Conservation (phyloP, 2,888 invertebrate genomes). For the Microctonus brassicae region DNA sequence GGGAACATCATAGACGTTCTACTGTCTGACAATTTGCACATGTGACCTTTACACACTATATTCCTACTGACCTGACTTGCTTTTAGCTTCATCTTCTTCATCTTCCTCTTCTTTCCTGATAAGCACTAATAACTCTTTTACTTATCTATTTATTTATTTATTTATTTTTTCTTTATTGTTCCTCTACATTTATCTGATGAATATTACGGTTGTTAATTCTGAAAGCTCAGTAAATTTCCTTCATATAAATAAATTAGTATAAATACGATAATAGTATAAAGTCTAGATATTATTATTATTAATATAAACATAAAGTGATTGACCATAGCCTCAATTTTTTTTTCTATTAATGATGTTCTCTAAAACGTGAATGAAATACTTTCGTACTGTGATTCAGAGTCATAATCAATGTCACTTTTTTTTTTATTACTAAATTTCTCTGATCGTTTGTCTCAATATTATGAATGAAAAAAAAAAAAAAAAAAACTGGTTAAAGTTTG, state of each 20-base stretch:
- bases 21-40: constrained; percentile 24
- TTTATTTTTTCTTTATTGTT: constrained; percentile 7
- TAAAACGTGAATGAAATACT: not conserved
- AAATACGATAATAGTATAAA: not conserved
- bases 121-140: constrained; percentile 39
- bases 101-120: no score
- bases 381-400: not conserved
- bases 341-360: not conserved
- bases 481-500: not conserved
- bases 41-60: not conserved
- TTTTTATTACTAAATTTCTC: not conserved
- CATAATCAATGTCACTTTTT: not conserved
- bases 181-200: not conserved
- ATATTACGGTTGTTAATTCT: not conserved
- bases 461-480: not conserved
- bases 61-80: constrained; percentile 28
- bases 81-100: constrained; percentile 8
- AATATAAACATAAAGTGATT: not conserved
- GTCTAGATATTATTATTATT: not conserved
- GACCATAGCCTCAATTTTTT: not conserved
- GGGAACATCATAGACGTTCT: constrained; percentile 20
- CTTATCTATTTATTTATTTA: constrained; percentile 22
- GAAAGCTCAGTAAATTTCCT: not conserved
- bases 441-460: not conserved
- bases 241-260: not conserved